Conservation (phyloP, 2,113 vertebrate genomes). For the Cygnus buccinator region DNA sequence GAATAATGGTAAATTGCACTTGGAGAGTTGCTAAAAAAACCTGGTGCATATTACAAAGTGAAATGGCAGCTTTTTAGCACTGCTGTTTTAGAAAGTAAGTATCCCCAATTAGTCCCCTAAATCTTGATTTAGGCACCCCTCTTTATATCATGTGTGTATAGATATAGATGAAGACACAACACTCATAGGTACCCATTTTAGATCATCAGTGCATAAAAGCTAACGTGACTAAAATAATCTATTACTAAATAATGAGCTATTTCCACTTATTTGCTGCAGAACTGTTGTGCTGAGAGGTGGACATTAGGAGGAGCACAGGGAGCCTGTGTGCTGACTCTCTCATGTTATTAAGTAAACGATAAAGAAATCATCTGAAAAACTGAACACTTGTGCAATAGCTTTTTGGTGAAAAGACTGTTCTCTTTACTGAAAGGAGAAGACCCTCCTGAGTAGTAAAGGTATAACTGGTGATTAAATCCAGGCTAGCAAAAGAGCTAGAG, state of each 20-base stretch:
- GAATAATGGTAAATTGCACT: not conserved
- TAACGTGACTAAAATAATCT: constrained; percentile 2
- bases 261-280: not conserved
- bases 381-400: not conserved
- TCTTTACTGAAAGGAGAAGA: not conserved
- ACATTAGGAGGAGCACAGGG: not conserved
- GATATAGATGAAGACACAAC: not conserved
- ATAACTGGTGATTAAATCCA: not conserved
- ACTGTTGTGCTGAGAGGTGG: not conserved
- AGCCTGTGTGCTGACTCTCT: not conserved
- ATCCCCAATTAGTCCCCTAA: not conserved
- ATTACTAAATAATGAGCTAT: constrained; percentile 36
- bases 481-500: not conserved
- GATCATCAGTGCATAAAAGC: not conserved
- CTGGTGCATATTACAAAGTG: not conserved
- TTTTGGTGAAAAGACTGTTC: not conserved
- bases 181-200: not conserved
- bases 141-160: not conserved
- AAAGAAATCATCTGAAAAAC: constrained; percentile 4
- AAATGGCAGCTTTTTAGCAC: not conserved
- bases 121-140: not conserved
- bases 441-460: not conserved
- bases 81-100: not conserved
- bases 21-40: not conserved
- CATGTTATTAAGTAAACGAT: not conserved